These are phyloP conservation scores for Noctua pronuba DNA, from an alignment of 2,888 invertebrate genomes.

Conservation along the genomic window DNA sequence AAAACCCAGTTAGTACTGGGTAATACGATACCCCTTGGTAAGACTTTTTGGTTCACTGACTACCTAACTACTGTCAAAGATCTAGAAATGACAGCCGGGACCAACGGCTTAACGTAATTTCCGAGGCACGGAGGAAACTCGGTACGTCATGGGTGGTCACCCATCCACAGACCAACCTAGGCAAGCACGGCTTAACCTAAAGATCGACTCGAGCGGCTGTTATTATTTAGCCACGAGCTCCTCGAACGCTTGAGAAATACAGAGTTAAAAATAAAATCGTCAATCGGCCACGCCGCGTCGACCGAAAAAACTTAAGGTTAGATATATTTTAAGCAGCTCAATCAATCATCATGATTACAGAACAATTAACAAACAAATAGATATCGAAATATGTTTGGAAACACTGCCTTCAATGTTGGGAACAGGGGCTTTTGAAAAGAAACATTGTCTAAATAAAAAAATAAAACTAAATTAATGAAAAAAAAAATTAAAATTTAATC, in stretches of 20 bases:
- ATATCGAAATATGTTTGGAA: constrained; percentile 51
- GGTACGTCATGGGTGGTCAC: too few species aligned
- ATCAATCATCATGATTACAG: constrained; percentile 54
- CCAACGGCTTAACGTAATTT: too few species aligned
- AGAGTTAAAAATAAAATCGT: constrained; percentile 66
- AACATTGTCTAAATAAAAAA: background rate
- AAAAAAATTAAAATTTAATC: background rate
- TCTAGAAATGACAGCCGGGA: too few species aligned
- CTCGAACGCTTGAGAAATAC: background rate
- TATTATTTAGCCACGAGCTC: too few species aligned
- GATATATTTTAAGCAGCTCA: constrained; percentile 82
- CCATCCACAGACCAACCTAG: too few species aligned
- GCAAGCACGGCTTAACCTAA: too few species aligned
- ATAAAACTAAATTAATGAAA: background rate
- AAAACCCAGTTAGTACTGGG: too few species aligned
- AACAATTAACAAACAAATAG: constrained; percentile 60
- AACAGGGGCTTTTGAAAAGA: constrained; percentile 14
- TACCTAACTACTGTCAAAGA: too few species aligned
- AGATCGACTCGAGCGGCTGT: too few species aligned
- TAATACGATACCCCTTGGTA: too few species aligned
- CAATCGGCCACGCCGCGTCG: constrained; percentile 80
- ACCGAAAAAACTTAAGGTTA: constrained; percentile 83
- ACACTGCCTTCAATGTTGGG: constrained; percentile 52
- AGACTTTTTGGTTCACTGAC: too few species aligned
- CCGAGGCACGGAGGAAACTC: too few species aligned